A percentile compares a stretch with the other conserved stretches of the same genome.
These are phyloP conservation scores for Diploscapter pachys DNA, from an alignment of 1,140 invertebrate genomes.

Conservation along the genomic window DNA sequence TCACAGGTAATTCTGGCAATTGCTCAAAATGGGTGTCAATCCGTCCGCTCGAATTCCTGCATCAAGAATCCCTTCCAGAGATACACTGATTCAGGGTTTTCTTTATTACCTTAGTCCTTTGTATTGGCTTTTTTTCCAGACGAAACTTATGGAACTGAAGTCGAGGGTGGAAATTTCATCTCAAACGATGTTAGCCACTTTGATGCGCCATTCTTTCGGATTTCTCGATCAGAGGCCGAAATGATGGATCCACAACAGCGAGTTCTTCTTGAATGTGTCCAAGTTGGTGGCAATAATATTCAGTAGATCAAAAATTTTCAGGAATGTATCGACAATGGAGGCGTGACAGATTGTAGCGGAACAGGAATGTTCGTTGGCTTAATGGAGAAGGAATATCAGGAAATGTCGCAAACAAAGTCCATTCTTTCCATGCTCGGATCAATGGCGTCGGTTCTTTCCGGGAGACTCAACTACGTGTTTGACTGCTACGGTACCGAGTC, in stretches of 20 bases:
- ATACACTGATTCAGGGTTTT: constrained; percentile 28
- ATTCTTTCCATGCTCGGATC: constrained; percentile 37
- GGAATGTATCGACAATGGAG: constrained; percentile 31
- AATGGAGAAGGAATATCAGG: constrained; percentile 37
- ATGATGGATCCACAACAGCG: constrained; percentile 39
- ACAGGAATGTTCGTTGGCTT: constrained; percentile 33
- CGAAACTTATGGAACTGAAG: constrained; percentile 24
- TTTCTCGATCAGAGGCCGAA: constrained; percentile 38
- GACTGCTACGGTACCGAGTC: constrained; percentile 15
- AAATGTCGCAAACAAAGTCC: constrained; percentile 30
- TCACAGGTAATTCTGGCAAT: constrained; percentile 34
- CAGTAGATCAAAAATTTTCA: neutral
- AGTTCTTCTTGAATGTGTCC: constrained; percentile 34
- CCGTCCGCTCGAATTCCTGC: constrained; percentile 34
- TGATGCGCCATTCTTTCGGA: constrained; percentile 38
- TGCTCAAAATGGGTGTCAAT: constrained; percentile 37
- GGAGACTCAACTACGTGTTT: constrained; percentile 32
- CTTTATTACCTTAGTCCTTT: too few relatives aligned
- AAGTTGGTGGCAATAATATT: too few relatives aligned
- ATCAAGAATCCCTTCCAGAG: constrained; percentile 26
- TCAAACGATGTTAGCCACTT: constrained; percentile 27
- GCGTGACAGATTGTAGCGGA: constrained; percentile 11
- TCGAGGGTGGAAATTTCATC: constrained; percentile 40
- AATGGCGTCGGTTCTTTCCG: constrained; percentile 29
- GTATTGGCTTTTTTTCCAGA: too few relatives aligned